A percentile compares a stretch with the other conserved stretches of the same genome.
phyloP scores from a whole-genome alignment of 2,888 invertebrate genomes.

The Molanna angustata region DNA sequence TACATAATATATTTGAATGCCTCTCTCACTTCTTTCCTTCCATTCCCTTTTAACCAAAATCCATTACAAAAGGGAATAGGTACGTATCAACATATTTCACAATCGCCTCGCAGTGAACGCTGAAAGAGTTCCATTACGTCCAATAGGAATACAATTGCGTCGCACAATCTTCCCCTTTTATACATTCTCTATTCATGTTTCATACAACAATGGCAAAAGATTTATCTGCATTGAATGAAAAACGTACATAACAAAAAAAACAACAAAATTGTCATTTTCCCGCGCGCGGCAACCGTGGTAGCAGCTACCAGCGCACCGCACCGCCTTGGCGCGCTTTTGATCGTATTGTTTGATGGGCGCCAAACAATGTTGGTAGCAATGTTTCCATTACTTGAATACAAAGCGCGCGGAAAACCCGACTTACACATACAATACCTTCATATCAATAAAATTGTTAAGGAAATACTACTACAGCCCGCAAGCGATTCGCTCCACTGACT shows the following conservation, averaged over 20 bases:
- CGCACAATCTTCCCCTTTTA: slow-evolving; percentile 33
- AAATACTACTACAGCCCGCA: too few species aligned
- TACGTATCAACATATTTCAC: slow-evolving; percentile 34
- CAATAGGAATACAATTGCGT: slow-evolving; percentile 33
- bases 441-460: slow-evolving; percentile 3
- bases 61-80: slow-evolving; percentile 33
- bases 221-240: slow-evolving; percentile 34
- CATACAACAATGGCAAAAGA: slow-evolving; percentile 33
- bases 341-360: slow-evolving; percentile 19
- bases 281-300: background rate
- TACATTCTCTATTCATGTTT: slow-evolving; percentile 33
- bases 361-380: slow-evolving; percentile 1
- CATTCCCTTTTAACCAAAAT: slow-evolving; percentile 26
- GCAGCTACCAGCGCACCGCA: background rate
- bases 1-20: background rate
- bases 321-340: slow-evolving; percentile 12
- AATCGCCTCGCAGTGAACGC: slow-evolving; percentile 32
- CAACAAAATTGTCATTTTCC: slow-evolving; percentile 29
- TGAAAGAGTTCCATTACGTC: slow-evolving; percentile 33
- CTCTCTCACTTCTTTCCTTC: slow-evolving; percentile 10
- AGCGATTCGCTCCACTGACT: too few species aligned
- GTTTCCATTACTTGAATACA: slow-evolving; percentile 9
- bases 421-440: background rate
- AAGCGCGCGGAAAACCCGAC: slow-evolving; percentile 2
- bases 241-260: slow-evolving; percentile 28